Evolutionary conservation across 1,140 invertebrate species (phyloP).

Genomic region (Monomorium pharaonis): DNA sequence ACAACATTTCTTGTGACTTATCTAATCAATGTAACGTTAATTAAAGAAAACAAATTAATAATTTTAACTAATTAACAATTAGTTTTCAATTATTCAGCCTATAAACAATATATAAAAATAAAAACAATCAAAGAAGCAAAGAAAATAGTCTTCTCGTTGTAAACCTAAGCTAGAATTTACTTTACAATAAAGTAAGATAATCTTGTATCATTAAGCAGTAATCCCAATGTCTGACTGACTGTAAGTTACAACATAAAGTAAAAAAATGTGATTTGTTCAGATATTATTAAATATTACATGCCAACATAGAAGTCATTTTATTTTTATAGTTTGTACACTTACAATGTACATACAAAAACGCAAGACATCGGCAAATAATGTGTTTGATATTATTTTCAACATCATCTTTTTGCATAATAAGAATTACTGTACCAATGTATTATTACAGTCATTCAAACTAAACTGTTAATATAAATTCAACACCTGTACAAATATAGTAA

Average conservation of each 20-base stretch:
- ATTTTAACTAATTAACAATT: neutral
- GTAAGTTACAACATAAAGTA: conserved; percentile 10
- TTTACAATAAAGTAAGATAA: neutral
- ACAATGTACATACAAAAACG: neutral
- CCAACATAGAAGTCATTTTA: neutral
- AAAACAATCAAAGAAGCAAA: neutral
- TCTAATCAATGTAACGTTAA: neutral
- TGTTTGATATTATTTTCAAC: neutral
- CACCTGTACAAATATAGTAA: neutral
- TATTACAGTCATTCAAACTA: conserved; percentile 19
- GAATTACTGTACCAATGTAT: conserved; percentile 34
- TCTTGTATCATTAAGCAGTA: neutral
- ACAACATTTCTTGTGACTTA: neutral
- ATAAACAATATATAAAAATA: neutral
- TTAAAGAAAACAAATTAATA: conserved; percentile 1
- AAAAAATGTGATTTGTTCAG: neutral
- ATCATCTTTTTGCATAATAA: neutral
- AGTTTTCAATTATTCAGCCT: neutral
- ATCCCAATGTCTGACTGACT: neutral
- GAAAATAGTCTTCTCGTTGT: neutral
- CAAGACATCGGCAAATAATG: neutral
- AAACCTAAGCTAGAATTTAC: neutral
- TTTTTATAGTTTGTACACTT: neutral
- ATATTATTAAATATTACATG: neutral
- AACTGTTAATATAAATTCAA: neutral